Evolutionary conservation across 1,140 invertebrate species (phyloP), one percentile per base, ranked within the genome.

Genomic region (Thaumetopoea pityocampa): DNA sequence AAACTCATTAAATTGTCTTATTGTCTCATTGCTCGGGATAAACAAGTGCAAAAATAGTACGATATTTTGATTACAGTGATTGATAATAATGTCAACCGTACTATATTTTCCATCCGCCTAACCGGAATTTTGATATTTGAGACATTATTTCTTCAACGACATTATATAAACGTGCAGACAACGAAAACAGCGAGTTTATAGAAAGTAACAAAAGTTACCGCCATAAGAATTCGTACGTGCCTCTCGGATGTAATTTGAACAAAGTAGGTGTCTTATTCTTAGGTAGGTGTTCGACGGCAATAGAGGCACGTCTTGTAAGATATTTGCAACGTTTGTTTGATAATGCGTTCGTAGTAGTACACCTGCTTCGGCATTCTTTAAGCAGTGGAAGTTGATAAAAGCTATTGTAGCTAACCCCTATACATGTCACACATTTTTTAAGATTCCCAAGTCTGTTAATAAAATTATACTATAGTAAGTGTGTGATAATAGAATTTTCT

Each of bases 131-230:
- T 30, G 7, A 41, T 41, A 3, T n/a, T n/a, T n/a, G n/a, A 9
- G n/a, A 16, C 19, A 41, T 41, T 30, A 32, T 30, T 32, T 16
- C 32, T 32, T 15, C 11, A 17, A n/a, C 19, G 15, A 22, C 35
- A 57, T 52, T 51, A 20, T 41, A 32, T 49, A 51, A 54, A 49
- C 41, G 51, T 51, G 44, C 35, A 12, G 17, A 48, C 35, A 62
- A 52, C 52, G 48, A 52, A 44, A 33, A 19, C 34, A 42, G 26
- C 22, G 51, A 41, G 24, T 35, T n/a, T n/a, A 41, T 51, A 55
- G 59, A 63, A 63, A 63, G 59, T 53, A 46, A 34, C 41, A 51
- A 51, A 58, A 49, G 36, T 36, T 29, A 28, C 37, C 30, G 18
- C 29, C 16, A 17, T 53, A 45, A 48, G 50, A 56, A 50, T 30